A percentile compares a stretch with the other conserved stretches of the same genome.
Evolutionary conservation across 1,140 invertebrate species (phyloP).

Genomic region (Drepana arcuata): DNA sequence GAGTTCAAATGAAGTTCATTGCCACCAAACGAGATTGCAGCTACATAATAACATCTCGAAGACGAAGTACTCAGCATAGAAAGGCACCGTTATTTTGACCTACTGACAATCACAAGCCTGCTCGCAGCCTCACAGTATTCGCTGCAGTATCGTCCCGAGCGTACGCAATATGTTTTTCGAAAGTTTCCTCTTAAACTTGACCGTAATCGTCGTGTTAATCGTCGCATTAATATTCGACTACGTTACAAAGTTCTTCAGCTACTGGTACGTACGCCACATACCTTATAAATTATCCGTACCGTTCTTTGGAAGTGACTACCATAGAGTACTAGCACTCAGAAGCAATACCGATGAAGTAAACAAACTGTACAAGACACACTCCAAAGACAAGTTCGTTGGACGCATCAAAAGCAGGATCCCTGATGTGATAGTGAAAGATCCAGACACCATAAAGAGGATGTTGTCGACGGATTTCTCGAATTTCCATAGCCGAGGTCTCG

Average conservation of each 20-base stretch:
- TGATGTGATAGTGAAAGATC: slow-evolving; percentile 71
- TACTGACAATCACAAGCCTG: slow-evolving; percentile 19
- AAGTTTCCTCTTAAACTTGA: slow-evolving; percentile 51
- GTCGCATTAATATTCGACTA: slow-evolving; percentile 53
- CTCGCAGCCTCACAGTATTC: slow-evolving; percentile 27
- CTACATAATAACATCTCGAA: no score
- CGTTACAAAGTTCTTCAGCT: slow-evolving; percentile 62
- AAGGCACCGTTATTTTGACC: slow-evolving; percentile 52
- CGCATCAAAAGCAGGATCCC: slow-evolving; percentile 68
- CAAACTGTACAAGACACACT: slow-evolving; percentile 33
- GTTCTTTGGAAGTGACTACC: slow-evolving; percentile 56
- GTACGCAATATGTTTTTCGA: slow-evolving; percentile 63
- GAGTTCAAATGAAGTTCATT: no score
- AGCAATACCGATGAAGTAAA: slow-evolving; percentile 46
- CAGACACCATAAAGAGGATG: slow-evolving; percentile 70
- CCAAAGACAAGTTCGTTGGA: slow-evolving; percentile 54
- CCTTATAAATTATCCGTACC: slow-evolving; percentile 47
- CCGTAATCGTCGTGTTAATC: slow-evolving; percentile 33
- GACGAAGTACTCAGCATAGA: not conserved
- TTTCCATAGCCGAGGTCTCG: slow-evolving; percentile 65
- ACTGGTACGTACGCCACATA: slow-evolving; percentile 58
- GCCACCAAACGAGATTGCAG: no score
- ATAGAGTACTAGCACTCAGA: slow-evolving; percentile 38
- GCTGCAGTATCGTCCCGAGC: slow-evolving; percentile 23
- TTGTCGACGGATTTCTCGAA: slow-evolving; percentile 72